A percentile compares a stretch with the other conserved stretches of the same genome.
phyloP scores from a whole-genome alignment of 2,797 vertebrate genomes.

The Austrolebias charrua region DNA sequence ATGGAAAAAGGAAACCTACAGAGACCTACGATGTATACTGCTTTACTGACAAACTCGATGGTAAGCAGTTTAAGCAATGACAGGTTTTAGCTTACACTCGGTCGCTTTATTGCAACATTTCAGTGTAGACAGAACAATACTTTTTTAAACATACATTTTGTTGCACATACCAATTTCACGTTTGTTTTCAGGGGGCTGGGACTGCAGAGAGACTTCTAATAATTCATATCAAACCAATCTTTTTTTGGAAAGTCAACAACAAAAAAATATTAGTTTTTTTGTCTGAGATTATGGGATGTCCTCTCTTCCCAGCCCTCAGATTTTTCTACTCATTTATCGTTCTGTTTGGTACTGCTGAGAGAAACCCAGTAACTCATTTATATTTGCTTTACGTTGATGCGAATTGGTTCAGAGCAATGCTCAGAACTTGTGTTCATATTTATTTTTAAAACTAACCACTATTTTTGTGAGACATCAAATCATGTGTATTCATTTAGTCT shows the following conservation, averaged over 20 bases:
- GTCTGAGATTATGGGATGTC: too few species aligned
- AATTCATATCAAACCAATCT: background rate
- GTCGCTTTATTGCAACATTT: too few species aligned
- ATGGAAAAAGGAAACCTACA: slow-evolving; percentile 85
- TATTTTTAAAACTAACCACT: background rate
- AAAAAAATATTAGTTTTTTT: slow-evolving; percentile 48
- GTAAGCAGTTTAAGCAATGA: slow-evolving; percentile 66
- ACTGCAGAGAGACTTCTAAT: slow-evolving; percentile 2
- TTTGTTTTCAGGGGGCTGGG: background rate
- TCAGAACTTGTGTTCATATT: background rate
- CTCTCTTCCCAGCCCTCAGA: slow-evolving; percentile 14
- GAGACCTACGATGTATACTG: slow-evolving; percentile 96
- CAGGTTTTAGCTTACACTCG: background rate
- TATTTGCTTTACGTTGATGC: background rate
- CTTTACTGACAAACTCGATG: slow-evolving; percentile 89
- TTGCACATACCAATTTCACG: background rate
- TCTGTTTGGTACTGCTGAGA: slow-evolving; percentile 28
- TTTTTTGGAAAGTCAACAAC: slow-evolving; percentile 36
- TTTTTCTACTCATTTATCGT: slow-evolving; percentile 29
- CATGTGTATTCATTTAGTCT: background rate
- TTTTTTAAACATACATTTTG: background rate
- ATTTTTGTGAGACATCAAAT: too few species aligned
- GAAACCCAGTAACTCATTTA: slow-evolving; percentile 4
- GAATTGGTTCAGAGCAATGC: slow-evolving; percentile 8
- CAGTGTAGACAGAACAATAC: background rate